Evolutionary conservation across 2,888 invertebrate species (phyloP).

Genomic region (Chironomus tentans): DNA sequence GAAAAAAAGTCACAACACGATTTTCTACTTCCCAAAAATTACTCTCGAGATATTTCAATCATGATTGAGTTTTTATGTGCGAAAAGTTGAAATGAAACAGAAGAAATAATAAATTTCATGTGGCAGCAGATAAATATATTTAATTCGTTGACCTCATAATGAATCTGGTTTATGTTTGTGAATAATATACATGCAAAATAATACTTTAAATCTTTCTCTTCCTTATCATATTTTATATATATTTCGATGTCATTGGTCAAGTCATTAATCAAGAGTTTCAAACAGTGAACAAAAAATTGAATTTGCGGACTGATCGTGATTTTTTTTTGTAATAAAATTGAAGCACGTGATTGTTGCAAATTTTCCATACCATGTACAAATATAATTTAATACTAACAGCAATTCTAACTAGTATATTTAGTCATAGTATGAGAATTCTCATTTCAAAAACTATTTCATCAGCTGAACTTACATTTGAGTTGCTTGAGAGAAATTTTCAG

Average conservation of each 20-base stretch:
- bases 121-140: background rate
- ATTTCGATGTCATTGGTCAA: background rate
- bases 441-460: too few relatives aligned
- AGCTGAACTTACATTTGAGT: too few relatives aligned
- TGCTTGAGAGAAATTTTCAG: too few relatives aligned
- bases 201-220: background rate
- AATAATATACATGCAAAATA: background rate
- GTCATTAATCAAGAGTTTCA: background rate
- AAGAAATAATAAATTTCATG: background rate
- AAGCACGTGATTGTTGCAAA: too few relatives aligned
- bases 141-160: conserved; percentile 15
- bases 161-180: conserved; percentile 10
- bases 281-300: too few relatives aligned
- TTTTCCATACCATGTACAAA: too few relatives aligned
- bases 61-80: background rate
- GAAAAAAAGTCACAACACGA: background rate
- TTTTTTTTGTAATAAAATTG: too few relatives aligned
- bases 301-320: too few relatives aligned
- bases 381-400: too few relatives aligned
- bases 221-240: background rate
- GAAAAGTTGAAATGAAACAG: background rate
- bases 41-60: background rate
- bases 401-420: too few relatives aligned
- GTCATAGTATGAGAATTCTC: too few relatives aligned
- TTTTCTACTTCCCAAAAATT: background rate